A percentile compares a stretch with the other conserved stretches of the same genome.
Evolutionary conservation across 2,888 invertebrate genomes (phyloP).

Genomic region (Halictus quadricinctus): DNA sequence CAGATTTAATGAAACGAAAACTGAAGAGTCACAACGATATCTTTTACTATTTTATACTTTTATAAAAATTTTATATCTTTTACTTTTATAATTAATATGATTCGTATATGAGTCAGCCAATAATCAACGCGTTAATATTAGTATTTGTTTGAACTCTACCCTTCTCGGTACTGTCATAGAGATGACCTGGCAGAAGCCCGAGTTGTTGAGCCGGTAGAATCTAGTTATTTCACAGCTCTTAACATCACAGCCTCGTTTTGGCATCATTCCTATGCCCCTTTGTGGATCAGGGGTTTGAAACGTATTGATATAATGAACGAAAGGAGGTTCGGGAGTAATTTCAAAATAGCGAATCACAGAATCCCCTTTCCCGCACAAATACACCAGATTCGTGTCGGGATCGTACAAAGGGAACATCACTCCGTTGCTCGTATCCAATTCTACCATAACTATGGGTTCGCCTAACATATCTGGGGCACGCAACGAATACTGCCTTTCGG

Average conservation of each 20-base stretch:
- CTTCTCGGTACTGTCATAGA: conserved; percentile 99
- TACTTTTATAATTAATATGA: not conserved
- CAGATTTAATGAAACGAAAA: too few relatives aligned
- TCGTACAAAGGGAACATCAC: conserved; percentile 99
- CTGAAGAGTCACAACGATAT: not conserved
- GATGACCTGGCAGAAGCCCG: conserved; percentile 95
- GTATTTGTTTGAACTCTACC: conserved; percentile 80
- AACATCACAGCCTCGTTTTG: conserved; percentile 98
- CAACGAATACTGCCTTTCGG: conserved; percentile 98
- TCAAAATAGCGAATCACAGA: conserved; percentile 98
- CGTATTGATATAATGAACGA: conserved; percentile 98
- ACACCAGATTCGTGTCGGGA: conserved; percentile 97
- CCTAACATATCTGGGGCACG: conserved; percentile 93
- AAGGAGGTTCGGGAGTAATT: conserved; percentile 96
- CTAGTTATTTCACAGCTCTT: conserved; percentile 96
- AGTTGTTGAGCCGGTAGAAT: conserved; percentile 97
- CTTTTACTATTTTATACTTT: not conserved
- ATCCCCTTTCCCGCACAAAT: conserved; percentile 98
- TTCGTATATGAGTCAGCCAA: not conserved
- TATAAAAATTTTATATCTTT: not conserved
- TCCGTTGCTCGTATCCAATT: conserved; percentile 97
- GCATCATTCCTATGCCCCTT: conserved; percentile 98
- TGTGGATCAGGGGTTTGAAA: conserved; percentile 99
- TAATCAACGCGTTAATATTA: not conserved
- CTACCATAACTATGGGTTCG: conserved; percentile 96